phyloP scores from a whole-genome alignment of 2,888 invertebrate genomes.

The Torymus texanus region DNA sequence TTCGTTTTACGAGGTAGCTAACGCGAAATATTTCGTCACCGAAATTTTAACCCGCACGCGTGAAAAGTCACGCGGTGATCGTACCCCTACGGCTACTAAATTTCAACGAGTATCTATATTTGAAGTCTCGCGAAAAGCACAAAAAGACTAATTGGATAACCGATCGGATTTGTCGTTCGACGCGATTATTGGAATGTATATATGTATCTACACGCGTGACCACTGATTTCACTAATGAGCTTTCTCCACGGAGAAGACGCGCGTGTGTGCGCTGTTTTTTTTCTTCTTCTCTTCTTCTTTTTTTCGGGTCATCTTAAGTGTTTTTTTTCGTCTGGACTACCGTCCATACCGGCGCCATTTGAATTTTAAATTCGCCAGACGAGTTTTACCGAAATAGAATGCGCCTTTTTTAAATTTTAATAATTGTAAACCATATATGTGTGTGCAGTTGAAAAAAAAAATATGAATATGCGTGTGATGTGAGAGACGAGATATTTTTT shows the following conservation, averaged over 20 bases:
- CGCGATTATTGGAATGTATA: background rate
- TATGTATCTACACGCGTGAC: background rate
- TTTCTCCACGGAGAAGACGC: slow-evolving; percentile 21
- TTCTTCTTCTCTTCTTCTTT: background rate
- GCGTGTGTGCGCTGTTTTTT: background rate
- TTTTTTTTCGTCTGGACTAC: too few relatives aligned
- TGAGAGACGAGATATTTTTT: too few relatives aligned
- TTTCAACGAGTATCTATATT: too few relatives aligned
- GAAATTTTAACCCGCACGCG: background rate
- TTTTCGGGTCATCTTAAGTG: too few relatives aligned
- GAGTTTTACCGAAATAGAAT: background rate
- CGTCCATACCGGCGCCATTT: background rate
- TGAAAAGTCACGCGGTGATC: slow-evolving; percentile 4
- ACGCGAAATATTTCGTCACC: slow-evolving; percentile 6
- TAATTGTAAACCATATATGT: too few relatives aligned
- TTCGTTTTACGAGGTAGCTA: too few relatives aligned
- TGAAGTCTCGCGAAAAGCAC: too few relatives aligned
- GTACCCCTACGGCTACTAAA: background rate
- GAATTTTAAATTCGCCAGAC: slow-evolving; percentile 1
- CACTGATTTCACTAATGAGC: slow-evolving; percentile 35
- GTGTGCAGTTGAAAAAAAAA: too few relatives aligned
- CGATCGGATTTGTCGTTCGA: background rate
- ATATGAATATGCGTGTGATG: too few relatives aligned
- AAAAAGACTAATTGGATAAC: slow-evolving; percentile 8
- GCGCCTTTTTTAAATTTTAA: background rate